These are phyloP conservation scores for Theodoxus fluviatilis DNA, from an alignment of 2,888 invertebrate genomes.

Conservation along the genomic window DNA sequence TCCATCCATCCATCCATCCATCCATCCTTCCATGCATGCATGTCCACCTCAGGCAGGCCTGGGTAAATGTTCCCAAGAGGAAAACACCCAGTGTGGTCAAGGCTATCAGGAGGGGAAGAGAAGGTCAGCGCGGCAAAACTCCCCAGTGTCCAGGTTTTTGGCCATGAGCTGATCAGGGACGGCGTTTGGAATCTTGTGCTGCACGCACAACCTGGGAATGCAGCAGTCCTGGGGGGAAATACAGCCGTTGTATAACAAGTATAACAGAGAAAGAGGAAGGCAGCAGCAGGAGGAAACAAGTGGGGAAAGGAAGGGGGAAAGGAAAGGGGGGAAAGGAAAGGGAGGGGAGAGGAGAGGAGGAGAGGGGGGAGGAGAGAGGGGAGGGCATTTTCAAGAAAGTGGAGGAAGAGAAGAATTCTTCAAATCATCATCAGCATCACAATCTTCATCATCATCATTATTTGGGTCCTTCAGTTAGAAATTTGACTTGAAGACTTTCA, in stretches of 20 bases:
- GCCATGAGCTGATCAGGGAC: conserved; percentile 57
- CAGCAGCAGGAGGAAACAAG: too few relatives aligned
- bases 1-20: background rate
- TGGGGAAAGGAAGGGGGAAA: too few relatives aligned
- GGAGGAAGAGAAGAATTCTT: too few relatives aligned
- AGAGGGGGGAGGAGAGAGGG: too few relatives aligned
- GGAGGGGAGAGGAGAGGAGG: too few relatives aligned
- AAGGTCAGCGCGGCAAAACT: conserved; percentile 52
- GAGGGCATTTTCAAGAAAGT: too few relatives aligned
- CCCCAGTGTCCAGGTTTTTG: conserved; percentile 59
- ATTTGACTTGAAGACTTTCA: too few relatives aligned
- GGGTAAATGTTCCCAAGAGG: background rate
- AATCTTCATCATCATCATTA: too few relatives aligned
- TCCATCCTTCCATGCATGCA: background rate
- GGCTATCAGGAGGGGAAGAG: conserved; percentile 17
- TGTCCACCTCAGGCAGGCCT: background rate
- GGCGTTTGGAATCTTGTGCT: conserved; percentile 59
- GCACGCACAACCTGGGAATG: conserved; percentile 49
- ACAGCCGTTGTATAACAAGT: background rate
- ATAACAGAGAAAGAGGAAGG: too few relatives aligned
- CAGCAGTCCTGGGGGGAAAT: conserved; percentile 53
- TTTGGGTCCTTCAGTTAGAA: too few relatives aligned
- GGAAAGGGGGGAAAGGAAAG: too few relatives aligned
- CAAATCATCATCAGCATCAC: too few relatives aligned
- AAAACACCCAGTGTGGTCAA: background rate